Percentiles rank a stretch among this genome's conserved stretches.
These are phyloP conservation scores for Lordiphosa fenestrarum DNA, from an alignment of 2,888 invertebrate genomes.

Conservation along the genomic window DNA sequence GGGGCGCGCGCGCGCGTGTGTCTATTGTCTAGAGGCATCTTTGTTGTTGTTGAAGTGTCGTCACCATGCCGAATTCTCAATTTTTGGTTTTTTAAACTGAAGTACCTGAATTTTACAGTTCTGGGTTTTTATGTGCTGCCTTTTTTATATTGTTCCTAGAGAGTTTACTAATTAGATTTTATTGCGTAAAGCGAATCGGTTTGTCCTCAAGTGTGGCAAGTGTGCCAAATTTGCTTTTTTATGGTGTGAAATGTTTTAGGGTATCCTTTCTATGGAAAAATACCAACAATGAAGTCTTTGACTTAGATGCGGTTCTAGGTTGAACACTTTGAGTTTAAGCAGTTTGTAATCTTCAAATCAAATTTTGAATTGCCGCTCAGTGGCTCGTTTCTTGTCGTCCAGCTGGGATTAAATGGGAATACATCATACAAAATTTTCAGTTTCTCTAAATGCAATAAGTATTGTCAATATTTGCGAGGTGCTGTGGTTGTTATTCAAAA, in stretches of 20 bases:
- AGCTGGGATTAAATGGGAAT: too few species aligned
- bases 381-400: too few species aligned
- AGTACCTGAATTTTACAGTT: conserved; percentile 59
- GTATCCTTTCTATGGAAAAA: too few species aligned
- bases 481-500: too few species aligned
- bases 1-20: conserved; percentile 65
- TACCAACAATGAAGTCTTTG: too few species aligned
- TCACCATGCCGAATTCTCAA: conserved; percentile 58
- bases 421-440: too few species aligned
- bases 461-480: too few species aligned
- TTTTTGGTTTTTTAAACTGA: conserved; percentile 15
- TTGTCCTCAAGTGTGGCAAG: conserved; percentile 55
- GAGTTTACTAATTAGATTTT: conserved; percentile 67
- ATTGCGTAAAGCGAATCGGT: conserved; percentile 64
- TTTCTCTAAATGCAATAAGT: too few species aligned
- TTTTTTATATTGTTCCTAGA: conserved; percentile 19
- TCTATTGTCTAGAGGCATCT: conserved; percentile 61
- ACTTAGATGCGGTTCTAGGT: too few species aligned
- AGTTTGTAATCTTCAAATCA: too few species aligned
- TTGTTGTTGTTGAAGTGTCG: conserved; percentile 67
- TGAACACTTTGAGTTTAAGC: too few species aligned
- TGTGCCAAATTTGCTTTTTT: conserved; percentile 56
- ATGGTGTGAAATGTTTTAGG: conserved; percentile 11
- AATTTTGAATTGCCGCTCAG: too few species aligned
- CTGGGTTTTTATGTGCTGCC: conserved; percentile 9